phyloP scores from a whole-genome alignment of 2,888 invertebrate genomes.

The Strigamia transsilvanica region DNA sequence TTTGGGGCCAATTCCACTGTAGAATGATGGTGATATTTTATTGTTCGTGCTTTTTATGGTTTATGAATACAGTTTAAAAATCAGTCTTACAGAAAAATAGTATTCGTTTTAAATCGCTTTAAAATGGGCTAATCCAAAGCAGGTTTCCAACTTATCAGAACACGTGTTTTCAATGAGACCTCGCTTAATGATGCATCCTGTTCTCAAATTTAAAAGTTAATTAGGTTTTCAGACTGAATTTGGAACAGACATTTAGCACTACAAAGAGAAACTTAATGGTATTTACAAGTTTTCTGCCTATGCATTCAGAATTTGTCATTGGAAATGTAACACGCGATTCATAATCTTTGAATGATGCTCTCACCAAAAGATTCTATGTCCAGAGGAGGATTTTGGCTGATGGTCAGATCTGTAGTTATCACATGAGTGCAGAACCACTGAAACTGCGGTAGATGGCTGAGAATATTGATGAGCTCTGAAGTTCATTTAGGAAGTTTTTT shows the following conservation, averaged over 20 bases:
- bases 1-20: constrained; percentile 15
- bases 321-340: background rate
- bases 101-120: too few species aligned
- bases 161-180: background rate
- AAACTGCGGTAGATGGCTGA: constrained; percentile 34
- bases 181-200: background rate
- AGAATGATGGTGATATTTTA: background rate
- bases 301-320: background rate
- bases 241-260: background rate
- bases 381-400: constrained; percentile 41
- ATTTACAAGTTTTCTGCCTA: too few species aligned
- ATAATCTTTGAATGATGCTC: constrained; percentile 26
- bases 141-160: too few species aligned
- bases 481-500: constrained; percentile 47
- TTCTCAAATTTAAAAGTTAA: background rate
- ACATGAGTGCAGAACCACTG: constrained; percentile 32
- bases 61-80: background rate
- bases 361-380: constrained; percentile 15
- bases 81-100: too few species aligned
- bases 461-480: constrained; percentile 41
- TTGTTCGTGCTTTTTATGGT: background rate
- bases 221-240: background rate
- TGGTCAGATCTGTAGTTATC: constrained; percentile 45
- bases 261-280: too few species aligned
- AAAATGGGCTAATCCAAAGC: too few species aligned